A percentile compares a stretch with the other conserved stretches of the same genome.
phyloP scores from a whole-genome alignment of 2,113 vertebrate genomes.

The Excalfactoria chinensis region DNA sequence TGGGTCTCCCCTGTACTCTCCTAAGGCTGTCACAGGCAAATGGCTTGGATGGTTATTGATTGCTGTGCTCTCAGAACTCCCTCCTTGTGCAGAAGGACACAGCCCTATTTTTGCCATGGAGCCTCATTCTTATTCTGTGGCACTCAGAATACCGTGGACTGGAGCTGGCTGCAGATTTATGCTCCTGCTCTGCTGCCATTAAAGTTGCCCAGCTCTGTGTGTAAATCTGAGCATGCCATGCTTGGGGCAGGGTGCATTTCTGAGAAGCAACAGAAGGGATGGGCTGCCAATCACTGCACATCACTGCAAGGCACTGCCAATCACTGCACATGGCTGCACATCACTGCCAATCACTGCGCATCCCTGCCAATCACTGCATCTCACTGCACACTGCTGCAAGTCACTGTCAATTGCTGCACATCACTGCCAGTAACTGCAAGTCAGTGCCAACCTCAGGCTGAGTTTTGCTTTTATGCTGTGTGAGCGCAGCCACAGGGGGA shows the following conservation, averaged over 20 bases:
- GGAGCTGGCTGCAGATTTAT: constrained; percentile 23
- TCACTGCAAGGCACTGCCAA: background rate
- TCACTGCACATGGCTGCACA: too few relatives aligned
- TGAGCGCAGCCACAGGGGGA: background rate
- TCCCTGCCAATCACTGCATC: background rate
- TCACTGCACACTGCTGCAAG: too few relatives aligned
- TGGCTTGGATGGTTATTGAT: background rate
- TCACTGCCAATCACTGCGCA: background rate
- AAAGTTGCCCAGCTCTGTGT: background rate
- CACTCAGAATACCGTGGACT: background rate
- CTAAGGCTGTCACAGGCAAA: background rate
- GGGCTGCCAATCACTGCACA: background rate
- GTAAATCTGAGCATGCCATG: constrained; percentile 22
- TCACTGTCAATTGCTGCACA: background rate
- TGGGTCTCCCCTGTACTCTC: rapidly evolving
- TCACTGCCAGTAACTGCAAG: background rate
- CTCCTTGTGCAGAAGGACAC: background rate
- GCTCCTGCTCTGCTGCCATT: background rate
- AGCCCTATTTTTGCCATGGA: background rate
- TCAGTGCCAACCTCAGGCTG: background rate
- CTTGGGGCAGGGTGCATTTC: background rate
- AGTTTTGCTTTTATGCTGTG: background rate
- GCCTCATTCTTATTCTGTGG: constrained; percentile 33
- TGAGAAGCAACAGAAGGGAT: background rate
- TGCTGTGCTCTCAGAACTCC: background rate